phyloP scores from a whole-genome alignment of 2,797 vertebrate species.

The Xenentodon cancila region DNA sequence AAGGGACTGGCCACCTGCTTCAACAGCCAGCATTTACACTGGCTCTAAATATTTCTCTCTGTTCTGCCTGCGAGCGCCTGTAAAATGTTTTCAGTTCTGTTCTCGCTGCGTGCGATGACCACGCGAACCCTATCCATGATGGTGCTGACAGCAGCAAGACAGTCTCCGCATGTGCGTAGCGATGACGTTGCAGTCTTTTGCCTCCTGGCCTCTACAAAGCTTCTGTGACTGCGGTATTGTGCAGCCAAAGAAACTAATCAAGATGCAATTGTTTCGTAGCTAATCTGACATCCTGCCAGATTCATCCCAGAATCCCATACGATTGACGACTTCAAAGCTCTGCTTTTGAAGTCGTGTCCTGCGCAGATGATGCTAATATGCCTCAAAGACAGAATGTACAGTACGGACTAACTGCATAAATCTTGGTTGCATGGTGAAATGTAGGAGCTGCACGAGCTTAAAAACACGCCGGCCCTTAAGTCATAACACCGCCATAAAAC shows the following conservation, averaged over 20 bases:
- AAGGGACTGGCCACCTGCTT: too few species aligned
- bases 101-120: constrained; percentile 20
- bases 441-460: constrained; percentile 17
- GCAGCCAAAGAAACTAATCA: constrained; percentile 35
- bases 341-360: constrained; percentile 55
- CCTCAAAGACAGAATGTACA: constrained; percentile 30
- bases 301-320: constrained; percentile 52
- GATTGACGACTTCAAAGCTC: constrained; percentile 53
- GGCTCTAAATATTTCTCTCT: not conserved
- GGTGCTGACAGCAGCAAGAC: constrained; percentile 40
- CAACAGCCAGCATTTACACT: not conserved
- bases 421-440: constrained; percentile 12
- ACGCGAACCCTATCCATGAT: constrained; percentile 14
- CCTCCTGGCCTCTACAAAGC: constrained; percentile 18
- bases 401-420: constrained; percentile 28
- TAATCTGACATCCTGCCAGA: constrained; percentile 45
- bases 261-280: constrained; percentile 24
- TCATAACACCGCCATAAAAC: constrained; percentile 31
- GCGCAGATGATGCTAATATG: constrained; percentile 23
- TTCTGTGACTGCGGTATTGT: constrained; percentile 18
- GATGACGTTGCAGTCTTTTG: constrained; percentile 25
- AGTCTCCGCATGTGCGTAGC: constrained; percentile 19
- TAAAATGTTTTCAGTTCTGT: constrained; percentile 16
- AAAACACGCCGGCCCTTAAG: constrained; percentile 20
- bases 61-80: not conserved